Evolutionary conservation across 35 echinoderm and acorn worm species (phyloP).

Genomic region (Eucidaris tribuloides): DNA sequence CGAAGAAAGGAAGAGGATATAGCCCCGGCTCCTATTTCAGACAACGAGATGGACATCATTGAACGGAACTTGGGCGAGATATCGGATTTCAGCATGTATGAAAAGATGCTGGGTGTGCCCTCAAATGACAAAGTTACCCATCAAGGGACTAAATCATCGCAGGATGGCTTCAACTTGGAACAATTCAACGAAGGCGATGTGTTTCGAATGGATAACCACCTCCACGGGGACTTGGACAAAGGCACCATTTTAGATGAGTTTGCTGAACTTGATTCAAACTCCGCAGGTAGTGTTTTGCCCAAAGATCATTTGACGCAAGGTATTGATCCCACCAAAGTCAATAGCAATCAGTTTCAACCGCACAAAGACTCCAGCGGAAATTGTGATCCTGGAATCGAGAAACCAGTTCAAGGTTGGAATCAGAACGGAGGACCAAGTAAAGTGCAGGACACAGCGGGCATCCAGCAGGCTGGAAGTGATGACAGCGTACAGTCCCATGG

Average conservation of each 20-base stretch:
- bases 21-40: neutral
- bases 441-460: no score
- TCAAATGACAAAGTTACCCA: neutral
- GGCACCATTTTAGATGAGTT: slow-evolving; percentile 9
- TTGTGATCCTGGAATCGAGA: no score
- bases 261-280: slow-evolving; percentile 29
- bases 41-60: slow-evolving; percentile 31
- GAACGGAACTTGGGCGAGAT: slow-evolving; percentile 9
- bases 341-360: no score
- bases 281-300: no score
- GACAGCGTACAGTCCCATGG: no score
- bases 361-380: no score
- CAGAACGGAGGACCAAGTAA: no score
- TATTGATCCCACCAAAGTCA: no score
- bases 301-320: no score
- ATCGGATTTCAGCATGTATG: slow-evolving; percentile 19
- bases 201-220: slow-evolving; percentile 3
- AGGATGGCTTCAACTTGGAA: neutral
- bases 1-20: neutral
- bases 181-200: slow-evolving; percentile 16
- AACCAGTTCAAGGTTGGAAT: no score
- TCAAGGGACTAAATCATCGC: neutral
- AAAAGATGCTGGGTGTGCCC: neutral
- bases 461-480: no score
- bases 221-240: neutral